Evolutionary conservation across 2,888 invertebrate species (phyloP).

Genomic region (Metallyticus violacea): DNA sequence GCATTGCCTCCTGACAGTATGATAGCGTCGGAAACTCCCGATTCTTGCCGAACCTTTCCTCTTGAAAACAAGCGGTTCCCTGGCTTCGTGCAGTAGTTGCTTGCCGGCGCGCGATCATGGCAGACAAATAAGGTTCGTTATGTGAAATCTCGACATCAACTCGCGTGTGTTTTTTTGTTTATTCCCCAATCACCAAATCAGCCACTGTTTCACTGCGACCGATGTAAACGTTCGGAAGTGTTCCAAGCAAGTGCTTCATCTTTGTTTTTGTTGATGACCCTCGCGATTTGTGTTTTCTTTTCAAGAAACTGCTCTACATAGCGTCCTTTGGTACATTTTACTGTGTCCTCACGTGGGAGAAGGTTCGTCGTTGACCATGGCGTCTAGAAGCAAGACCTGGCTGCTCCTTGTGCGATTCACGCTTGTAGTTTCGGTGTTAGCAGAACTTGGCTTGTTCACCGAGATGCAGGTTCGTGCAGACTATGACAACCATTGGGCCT

Average conservation of each 20-base stretch:
- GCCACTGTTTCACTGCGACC: too few relatives aligned
- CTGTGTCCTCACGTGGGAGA: not conserved
- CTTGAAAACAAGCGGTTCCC: not conserved
- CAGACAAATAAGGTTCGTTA: not conserved
- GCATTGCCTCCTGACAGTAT: too few relatives aligned
- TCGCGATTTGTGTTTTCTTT: not conserved
- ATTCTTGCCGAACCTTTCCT: not conserved
- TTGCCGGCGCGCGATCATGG: not conserved
- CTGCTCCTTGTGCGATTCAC: slow-evolving; percentile 5
- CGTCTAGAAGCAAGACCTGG: not conserved
- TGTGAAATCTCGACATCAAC: not conserved
- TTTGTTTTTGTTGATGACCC: too few relatives aligned
- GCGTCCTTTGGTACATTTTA: not conserved
- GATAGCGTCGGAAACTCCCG: not conserved
- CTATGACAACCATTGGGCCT: slow-evolving; percentile 62
- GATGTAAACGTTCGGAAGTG: not conserved
- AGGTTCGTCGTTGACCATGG: not conserved
- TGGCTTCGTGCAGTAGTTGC: not conserved
- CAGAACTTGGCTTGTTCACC: slow-evolving; percentile 23
- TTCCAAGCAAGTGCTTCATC: too few relatives aligned
- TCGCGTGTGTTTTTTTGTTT: not conserved
- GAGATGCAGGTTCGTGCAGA: slow-evolving; percentile 43
- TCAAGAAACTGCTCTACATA: not conserved
- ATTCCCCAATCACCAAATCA: not conserved
- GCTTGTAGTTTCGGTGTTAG: slow-evolving; percentile 21